phyloP scores from a whole-genome alignment of 2,797 vertebrate genomes.

The Bovichtus variegatus region DNA sequence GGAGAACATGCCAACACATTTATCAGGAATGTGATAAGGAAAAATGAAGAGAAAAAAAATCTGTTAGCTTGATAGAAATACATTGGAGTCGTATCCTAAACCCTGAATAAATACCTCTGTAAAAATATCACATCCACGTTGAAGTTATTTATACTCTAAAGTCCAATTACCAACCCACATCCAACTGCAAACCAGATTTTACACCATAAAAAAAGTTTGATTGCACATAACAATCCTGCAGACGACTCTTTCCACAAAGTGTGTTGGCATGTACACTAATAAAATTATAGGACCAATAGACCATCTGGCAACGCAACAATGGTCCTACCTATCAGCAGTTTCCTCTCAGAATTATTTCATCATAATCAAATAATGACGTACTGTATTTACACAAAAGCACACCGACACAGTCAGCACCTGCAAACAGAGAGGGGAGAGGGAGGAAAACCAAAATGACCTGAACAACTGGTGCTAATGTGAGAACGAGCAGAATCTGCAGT shows the following conservation, averaged over 20 bases:
- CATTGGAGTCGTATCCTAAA: constrained; percentile 30
- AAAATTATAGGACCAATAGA: constrained; percentile 13
- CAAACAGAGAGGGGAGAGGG: constrained; percentile 16
- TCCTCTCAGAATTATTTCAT: constrained; percentile 20
- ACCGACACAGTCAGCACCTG: constrained; percentile 53
- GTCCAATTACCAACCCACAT: constrained; percentile 17
- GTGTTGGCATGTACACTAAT: constrained; percentile 32
- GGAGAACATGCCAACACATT: constrained; percentile 33
- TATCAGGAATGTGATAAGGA: constrained; percentile 60
- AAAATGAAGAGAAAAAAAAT: neutral
- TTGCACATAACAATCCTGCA: neutral
- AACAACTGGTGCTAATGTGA: constrained; percentile 34
- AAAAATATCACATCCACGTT: constrained; percentile 35
- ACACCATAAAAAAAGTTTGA: constrained; percentile 12
- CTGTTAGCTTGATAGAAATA: neutral
- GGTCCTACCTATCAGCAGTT: constrained; percentile 28
- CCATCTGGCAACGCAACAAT: constrained; percentile 1
- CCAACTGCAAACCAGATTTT: constrained; percentile 13
- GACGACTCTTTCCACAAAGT: constrained; percentile 2
- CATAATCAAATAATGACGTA: constrained; percentile 33
- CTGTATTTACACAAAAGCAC: constrained; percentile 61
- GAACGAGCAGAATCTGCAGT: constrained; percentile 37
- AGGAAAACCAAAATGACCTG: constrained; percentile 6
- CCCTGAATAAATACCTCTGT: constrained; percentile 64
- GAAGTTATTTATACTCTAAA: constrained; percentile 9